phyloP scores from a whole-genome alignment of 2,113 vertebrate genomes.

The Pycnonotus jocosus region DNA sequence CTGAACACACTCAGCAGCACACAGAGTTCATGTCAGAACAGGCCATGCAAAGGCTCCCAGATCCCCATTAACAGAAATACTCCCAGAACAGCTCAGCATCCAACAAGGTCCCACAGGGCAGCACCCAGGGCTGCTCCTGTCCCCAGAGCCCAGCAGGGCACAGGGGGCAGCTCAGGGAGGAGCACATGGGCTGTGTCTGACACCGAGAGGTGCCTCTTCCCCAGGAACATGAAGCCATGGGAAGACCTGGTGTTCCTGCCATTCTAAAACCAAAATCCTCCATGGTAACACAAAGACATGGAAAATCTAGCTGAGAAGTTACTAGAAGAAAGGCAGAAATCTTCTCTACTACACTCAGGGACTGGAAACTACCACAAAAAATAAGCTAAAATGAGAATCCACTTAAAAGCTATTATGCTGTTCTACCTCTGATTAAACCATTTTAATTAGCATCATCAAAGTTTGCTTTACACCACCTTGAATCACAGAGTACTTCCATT shows the following conservation, averaged over 20 bases:
- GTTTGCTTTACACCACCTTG: not conserved
- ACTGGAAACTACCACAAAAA: not conserved
- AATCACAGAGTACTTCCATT: not conserved
- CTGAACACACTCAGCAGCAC: not conserved
- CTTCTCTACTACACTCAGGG: not conserved
- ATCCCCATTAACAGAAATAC: not conserved
- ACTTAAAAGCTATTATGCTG: not conserved
- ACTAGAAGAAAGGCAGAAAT: not conserved
- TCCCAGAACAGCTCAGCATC: not conserved
- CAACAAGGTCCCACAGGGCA: rapidly evolving
- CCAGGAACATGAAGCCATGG: not conserved
- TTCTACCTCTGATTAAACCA: not conserved
- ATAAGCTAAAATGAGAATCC: not conserved
- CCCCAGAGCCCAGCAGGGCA: not conserved
- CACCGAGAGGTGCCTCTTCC: not conserved
- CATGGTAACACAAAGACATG: not conserved
- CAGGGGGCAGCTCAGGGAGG: not conserved
- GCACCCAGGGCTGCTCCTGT: not conserved
- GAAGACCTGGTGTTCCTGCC: not conserved
- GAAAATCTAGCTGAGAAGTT: not conserved
- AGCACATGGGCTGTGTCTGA: not conserved
- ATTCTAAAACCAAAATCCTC: not conserved
- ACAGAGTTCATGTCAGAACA: not conserved
- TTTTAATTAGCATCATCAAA: not conserved
- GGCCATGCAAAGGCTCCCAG: not conserved